Percentiles rank a stretch among this genome's conserved stretches.
These are phyloP conservation scores for Eleutherodactylus coqui DNA, from an alignment of 2,797 vertebrate genomes.

Conservation along the genomic window DNA sequence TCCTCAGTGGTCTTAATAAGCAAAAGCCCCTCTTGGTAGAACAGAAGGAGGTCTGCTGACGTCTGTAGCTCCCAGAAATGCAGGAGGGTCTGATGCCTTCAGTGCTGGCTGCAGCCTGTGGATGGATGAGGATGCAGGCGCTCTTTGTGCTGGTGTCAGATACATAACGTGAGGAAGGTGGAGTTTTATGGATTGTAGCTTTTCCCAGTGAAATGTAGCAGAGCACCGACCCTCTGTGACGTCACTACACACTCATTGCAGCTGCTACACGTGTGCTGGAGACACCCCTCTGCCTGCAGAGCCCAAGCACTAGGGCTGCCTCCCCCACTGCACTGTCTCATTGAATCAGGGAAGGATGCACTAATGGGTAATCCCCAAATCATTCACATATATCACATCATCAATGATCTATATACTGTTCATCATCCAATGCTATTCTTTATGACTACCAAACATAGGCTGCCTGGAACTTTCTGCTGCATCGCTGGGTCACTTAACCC, in stretches of 20 bases:
- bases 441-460: too few relatives aligned
- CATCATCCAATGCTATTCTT: too few relatives aligned
- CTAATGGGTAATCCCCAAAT: background rate
- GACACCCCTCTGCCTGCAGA: conserved; percentile 9
- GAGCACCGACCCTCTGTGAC: conserved; percentile 18
- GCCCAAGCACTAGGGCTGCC: background rate
- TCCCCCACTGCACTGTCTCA: background rate
- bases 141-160: conserved; percentile 51
- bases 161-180: conserved; percentile 44
- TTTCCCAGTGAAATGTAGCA: conserved; percentile 32
- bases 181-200: conserved; percentile 33
- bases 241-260: conserved; percentile 41
- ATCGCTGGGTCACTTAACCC: too few relatives aligned
- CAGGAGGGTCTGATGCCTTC: conserved; percentile 10
- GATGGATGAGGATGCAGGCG: conserved; percentile 46
- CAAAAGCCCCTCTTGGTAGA: background rate
- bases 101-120: conserved; percentile 28
- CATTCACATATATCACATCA: background rate
- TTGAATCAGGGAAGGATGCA: background rate
- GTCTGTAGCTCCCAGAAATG: conserved; percentile 18
- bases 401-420: background rate
- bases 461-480: too few relatives aligned
- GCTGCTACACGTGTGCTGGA: conserved; percentile 34
- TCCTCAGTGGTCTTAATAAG: conserved; percentile 2
- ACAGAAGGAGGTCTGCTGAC: conserved; percentile 29